Evolutionary conservation across 2,113 vertebrate genomes (phyloP).

Genomic region (Piprites chloris): DNA sequence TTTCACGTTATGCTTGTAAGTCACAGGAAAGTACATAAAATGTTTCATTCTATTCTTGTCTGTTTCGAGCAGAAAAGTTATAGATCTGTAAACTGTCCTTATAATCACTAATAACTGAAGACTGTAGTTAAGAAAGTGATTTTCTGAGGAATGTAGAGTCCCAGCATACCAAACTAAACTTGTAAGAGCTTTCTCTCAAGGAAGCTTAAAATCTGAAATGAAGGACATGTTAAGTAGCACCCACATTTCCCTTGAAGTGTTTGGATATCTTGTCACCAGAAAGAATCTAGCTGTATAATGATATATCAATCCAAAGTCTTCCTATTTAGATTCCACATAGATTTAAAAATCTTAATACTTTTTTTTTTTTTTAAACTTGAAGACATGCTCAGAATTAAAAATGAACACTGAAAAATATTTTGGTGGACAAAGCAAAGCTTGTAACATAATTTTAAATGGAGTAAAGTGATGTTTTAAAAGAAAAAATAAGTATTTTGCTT

Average conservation of each 20-base stretch:
- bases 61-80: neutral
- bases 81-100: neutral
- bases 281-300: neutral
- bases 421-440: neutral
- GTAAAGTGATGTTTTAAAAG: neutral
- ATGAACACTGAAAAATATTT: neutral
- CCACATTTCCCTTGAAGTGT: neutral
- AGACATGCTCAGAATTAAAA: neutral
- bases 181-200: neutral
- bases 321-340: neutral
- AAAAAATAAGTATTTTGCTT: neutral
- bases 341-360: neutral
- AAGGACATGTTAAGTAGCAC: neutral
- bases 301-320: neutral
- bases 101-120: neutral
- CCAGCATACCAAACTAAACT: neutral
- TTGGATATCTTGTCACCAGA: neutral
- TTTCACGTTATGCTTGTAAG: neutral
- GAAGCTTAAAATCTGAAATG: neutral
- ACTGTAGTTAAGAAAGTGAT: neutral
- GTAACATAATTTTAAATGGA: neutral
- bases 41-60: neutral
- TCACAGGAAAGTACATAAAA: neutral
- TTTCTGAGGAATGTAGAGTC: neutral
- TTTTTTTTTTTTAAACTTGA: neutral